Conservation (phyloP, 2,797 vertebrate genomes). For the Enteromius mattozi region DNA sequence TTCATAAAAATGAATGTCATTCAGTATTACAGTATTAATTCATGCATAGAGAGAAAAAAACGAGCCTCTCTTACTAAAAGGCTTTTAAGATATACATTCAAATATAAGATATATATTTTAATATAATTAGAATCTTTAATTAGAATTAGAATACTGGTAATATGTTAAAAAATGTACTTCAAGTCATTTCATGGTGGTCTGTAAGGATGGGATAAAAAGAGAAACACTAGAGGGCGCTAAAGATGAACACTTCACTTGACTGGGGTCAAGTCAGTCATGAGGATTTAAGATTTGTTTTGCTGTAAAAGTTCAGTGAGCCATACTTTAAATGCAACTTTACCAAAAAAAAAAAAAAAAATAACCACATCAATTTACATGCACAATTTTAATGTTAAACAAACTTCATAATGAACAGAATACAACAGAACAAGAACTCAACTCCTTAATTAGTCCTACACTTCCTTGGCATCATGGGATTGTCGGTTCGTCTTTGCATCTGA, state of each 20-base stretch:
- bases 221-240: conserved; percentile 44
- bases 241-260: not conserved
- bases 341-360: not conserved
- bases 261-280: not conserved
- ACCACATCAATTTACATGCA: not conserved
- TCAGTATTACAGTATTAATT: not conserved
- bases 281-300: not conserved
- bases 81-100: not conserved
- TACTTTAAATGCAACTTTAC: not conserved
- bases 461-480: not conserved
- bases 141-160: too few species aligned
- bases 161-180: not conserved
- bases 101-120: not conserved
- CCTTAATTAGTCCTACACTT: conserved; percentile 1
- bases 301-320: not conserved
- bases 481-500: not conserved
- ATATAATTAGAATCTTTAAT: too few species aligned
- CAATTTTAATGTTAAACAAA: not conserved
- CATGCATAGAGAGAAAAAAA: not conserved
- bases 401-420: not conserved
- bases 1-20: not conserved
- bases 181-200: not conserved
- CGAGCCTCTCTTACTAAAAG: not conserved
- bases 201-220: not conserved
- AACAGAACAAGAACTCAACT: not conserved